A percentile compares a stretch with the other conserved stretches of the same genome.
Evolutionary conservation across 2,888 invertebrate species (phyloP).

Genomic region (Oscheius onirici): DNA sequence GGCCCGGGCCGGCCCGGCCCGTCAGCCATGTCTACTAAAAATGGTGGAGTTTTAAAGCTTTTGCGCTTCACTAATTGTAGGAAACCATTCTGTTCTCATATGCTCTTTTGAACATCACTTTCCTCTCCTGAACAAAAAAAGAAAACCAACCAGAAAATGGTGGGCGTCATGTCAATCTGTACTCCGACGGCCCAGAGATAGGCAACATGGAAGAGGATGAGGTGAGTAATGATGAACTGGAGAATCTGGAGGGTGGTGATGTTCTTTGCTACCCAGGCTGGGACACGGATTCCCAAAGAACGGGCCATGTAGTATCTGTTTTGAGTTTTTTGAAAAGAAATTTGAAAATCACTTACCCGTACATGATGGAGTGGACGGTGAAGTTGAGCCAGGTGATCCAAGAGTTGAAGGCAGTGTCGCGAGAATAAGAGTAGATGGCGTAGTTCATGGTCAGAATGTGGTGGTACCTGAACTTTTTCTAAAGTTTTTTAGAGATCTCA

Average conservation of each 20-base stretch:
- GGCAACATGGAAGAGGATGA: slow-evolving; percentile 65
- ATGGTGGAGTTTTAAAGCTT: no score
- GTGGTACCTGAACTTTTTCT: slow-evolving; percentile 51
- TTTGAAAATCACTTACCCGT: slow-evolving; percentile 40
- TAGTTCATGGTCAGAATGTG: slow-evolving; percentile 70
- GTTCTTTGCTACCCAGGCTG: slow-evolving; percentile 63
- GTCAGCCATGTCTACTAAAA: no score
- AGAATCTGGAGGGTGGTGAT: slow-evolving; percentile 67
- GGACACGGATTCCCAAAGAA: slow-evolving; percentile 67
- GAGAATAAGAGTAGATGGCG: slow-evolving; percentile 59
- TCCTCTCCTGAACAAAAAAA: not conserved
- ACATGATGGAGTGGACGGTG: slow-evolving; percentile 62
- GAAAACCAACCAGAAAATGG: slow-evolving; percentile 43
- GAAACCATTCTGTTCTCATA: not conserved
- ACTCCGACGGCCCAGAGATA: slow-evolving; percentile 45
- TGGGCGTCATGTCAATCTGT: slow-evolving; percentile 39
- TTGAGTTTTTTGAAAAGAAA: not conserved
- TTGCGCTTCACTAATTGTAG: no score
- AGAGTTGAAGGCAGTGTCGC: slow-evolving; percentile 64
- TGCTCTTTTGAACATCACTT: no score
- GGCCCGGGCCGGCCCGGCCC: no score
- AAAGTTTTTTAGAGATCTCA: no score
- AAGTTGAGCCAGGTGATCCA: slow-evolving; percentile 71
- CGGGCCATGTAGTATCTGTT: slow-evolving; percentile 67
- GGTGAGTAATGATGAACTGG: slow-evolving; percentile 64